phyloP scores from a whole-genome alignment of 2,113 vertebrate species.

The Cyprinodon brontotheroides region DNA sequence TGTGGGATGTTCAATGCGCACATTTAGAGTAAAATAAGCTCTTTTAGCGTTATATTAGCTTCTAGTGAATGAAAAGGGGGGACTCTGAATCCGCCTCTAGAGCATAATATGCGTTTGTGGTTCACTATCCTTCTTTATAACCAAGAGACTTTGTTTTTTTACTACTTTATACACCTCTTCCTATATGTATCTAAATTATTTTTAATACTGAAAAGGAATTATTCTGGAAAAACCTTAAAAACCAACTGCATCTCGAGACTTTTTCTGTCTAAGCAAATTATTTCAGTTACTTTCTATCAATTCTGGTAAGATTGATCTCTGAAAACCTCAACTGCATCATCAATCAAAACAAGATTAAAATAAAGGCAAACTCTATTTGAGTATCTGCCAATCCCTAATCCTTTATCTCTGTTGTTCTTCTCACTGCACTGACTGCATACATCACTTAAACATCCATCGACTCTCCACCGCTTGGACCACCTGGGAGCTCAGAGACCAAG shows the following conservation, averaged over 20 bases:
- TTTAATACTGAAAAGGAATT: too few species aligned
- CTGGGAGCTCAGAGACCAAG: constrained; percentile 7
- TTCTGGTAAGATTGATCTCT: constrained; percentile 24
- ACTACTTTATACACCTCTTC: too few species aligned
- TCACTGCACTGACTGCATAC: constrained; percentile 20
- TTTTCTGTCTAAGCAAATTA: neutral
- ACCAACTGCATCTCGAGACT: neutral
- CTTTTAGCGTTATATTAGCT: too few species aligned
- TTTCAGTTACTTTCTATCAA: constrained; percentile 10
- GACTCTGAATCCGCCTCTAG: too few species aligned
- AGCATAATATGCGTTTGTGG: too few species aligned
- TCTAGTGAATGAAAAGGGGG: too few species aligned
- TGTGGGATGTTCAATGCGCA: too few species aligned
- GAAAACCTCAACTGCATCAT: constrained; percentile 9
- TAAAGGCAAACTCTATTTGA: constrained; percentile 38
- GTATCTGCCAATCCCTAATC: constrained; percentile 10
- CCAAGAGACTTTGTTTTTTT: too few species aligned
- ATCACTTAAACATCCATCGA: constrained; percentile 27
- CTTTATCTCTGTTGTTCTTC: constrained; percentile 22
- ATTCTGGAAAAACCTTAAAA: neutral
- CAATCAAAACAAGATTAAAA: constrained; percentile 48
- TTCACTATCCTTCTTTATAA: too few species aligned
- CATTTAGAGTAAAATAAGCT: too few species aligned
- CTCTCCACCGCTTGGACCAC: constrained; percentile 8
- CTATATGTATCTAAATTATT: too few species aligned